These are phyloP conservation scores for Drosophila hamatofila DNA, from an alignment of 2,888 invertebrate genomes.

Conservation along the genomic window DNA sequence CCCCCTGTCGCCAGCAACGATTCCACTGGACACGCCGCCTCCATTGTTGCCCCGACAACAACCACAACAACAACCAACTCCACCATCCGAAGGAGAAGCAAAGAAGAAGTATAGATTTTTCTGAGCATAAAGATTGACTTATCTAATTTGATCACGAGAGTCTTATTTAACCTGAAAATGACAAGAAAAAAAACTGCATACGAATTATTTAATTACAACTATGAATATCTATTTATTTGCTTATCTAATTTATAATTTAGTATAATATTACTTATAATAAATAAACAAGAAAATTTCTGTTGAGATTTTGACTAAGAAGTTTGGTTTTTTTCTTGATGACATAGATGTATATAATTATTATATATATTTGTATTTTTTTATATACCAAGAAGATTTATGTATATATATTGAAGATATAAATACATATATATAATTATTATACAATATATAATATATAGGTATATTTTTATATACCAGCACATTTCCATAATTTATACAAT, in stretches of 20 bases:
- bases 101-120: constrained; percentile 82
- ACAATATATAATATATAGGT: neutral
- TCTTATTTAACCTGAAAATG: constrained; percentile 46
- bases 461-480: neutral
- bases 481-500: neutral
- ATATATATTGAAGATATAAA: too few species aligned
- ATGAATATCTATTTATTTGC: constrained; percentile 23
- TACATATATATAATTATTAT: neutral
- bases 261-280: constrained; percentile 37
- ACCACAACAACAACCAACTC: constrained; percentile 52
- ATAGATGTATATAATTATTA: neutral
- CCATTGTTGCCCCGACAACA: constrained; percentile 74
- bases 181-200: constrained; percentile 44
- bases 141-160: constrained; percentile 14
- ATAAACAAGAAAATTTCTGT: neutral
- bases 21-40: constrained; percentile 60
- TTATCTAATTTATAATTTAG: constrained; percentile 28
- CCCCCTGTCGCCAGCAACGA: constrained; percentile 59
- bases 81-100: constrained; percentile 55
- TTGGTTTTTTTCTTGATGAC: neutral
- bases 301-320: neutral
- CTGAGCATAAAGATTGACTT: constrained; percentile 21
- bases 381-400: too few species aligned
- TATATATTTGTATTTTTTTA: neutral
- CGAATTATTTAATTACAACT: constrained; percentile 46